These are phyloP conservation scores for Morpho helenor DNA, from an alignment of 2,888 invertebrate species.

Conservation along the genomic window DNA sequence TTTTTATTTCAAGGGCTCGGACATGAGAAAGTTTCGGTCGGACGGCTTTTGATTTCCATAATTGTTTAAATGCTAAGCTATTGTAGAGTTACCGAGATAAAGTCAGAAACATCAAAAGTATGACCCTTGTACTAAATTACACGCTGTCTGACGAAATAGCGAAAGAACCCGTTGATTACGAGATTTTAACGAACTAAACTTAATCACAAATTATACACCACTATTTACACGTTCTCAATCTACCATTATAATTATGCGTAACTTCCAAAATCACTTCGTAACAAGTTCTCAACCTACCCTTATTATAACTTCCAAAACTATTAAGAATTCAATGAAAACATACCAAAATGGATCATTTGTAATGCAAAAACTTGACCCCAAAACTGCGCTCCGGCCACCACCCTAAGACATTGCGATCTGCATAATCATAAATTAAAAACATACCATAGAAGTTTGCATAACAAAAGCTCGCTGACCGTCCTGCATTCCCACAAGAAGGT, in stretches of 20 bases:
- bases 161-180: no score
- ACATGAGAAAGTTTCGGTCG: constrained; percentile 61
- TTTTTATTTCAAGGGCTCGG: constrained; percentile 51
- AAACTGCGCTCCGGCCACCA: constrained; percentile 25
- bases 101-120: no score
- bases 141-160: no score
- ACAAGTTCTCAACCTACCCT: no score
- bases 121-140: no score
- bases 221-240: no score
- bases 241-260: no score
- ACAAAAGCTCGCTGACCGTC: constrained; percentile 44
- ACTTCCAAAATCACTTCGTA: no score
- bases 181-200: no score
- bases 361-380: constrained; percentile 39
- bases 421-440: constrained; percentile 65
- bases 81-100: constrained; percentile 6
- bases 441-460: constrained; percentile 45
- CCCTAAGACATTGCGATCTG: constrained; percentile 42
- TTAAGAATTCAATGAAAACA: constrained; percentile 22
- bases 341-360: constrained; percentile 22
- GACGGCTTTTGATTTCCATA: constrained; percentile 23
- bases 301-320: no score
- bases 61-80: constrained; percentile 15
- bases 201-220: no score
- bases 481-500: constrained; percentile 46